Base-by-base conservation (phyloP, 2,888 invertebrate species). In the Sphaeridia pumilis region DNA sequence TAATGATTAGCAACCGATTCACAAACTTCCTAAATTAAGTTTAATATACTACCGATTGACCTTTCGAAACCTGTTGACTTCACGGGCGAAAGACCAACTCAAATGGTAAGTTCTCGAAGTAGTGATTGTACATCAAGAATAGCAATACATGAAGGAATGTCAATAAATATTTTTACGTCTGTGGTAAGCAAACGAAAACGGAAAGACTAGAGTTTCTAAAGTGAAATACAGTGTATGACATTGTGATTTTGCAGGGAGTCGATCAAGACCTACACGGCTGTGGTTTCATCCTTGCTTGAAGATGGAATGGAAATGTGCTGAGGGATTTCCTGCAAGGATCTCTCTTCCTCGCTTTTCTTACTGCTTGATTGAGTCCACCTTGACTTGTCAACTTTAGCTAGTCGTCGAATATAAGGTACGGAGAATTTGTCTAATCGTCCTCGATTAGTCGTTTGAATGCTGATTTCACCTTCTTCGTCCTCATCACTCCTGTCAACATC, bases 221-320 rank as follows among this genome's bases (percentile, higher is more conserved):
- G n/a, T n/a, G n/a, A n/a, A n/a, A n/a, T n/a, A n/a, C 14, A 31
- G 14, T 14, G 7, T 31, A 14, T 31, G 14, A 31, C 31, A 7
- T 31, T 31, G 31, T 31, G 31, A 31, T 14, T n/a, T n/a, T 31
- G 31, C 7, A 31, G 31, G 7, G 31, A 31, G 17, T 38, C 4
- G 38, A 38, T 38, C 17, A 38, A 12, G n/a, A n/a, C n/a, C 21
- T 52, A 60, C 17, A 64, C 64, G 26, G 59, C 60, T 12, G 64
- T 64, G 10, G 61, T 60, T 35, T 60, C 60, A 43, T 61, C 59
- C 54, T 63, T 61, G 20, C 10, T 41, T 14, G 60, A 54, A 14
- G 61, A 57, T 51, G 60, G 54, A 28, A 64, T 59, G 20, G 64
- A 64, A 31, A 64, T 58, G 46, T 64, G 61, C 31, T 59, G 59